A percentile compares a stretch with the other conserved stretches of the same genome.
Evolutionary conservation across 2,113 vertebrate species (phyloP).

Genomic region (Engystomops pustulosus): DNA sequence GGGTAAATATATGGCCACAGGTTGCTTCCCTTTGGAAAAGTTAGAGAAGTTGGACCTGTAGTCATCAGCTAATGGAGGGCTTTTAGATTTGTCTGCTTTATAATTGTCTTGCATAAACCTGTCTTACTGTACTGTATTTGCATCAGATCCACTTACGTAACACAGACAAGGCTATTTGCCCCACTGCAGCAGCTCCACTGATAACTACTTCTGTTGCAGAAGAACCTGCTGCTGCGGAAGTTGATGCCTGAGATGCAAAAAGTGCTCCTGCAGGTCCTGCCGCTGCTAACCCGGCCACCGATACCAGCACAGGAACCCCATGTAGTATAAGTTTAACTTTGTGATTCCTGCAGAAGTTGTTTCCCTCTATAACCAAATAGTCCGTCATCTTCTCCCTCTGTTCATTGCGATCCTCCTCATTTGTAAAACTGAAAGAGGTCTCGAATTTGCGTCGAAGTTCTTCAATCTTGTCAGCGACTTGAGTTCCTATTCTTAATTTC

Average conservation of each 20-base stretch:
- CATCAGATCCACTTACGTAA: too few relatives aligned
- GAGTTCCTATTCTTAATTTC: not conserved
- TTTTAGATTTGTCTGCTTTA: too few relatives aligned
- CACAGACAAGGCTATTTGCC: too few relatives aligned
- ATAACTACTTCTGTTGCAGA: not conserved
- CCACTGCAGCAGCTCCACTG: not conserved
- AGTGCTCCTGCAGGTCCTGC: not conserved
- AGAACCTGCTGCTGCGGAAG: not conserved
- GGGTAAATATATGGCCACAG: too few relatives aligned
- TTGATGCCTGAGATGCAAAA: not conserved
- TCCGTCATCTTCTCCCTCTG: not conserved
- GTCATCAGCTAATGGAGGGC: too few relatives aligned
- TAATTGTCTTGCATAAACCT: too few relatives aligned
- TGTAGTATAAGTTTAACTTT: not conserved
- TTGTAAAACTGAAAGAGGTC: not conserved
- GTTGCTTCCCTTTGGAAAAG: too few relatives aligned
- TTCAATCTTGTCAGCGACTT: not conserved
- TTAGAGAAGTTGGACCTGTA: too few relatives aligned
- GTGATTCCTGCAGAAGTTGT: not conserved
- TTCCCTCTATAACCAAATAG: not conserved
- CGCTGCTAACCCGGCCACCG: too few relatives aligned
- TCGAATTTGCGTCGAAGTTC: not conserved
- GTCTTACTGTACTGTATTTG: too few relatives aligned
- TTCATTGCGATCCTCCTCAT: not conserved
- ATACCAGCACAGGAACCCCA: not conserved